These are phyloP conservation scores for Mylabris sibirica DNA, from an alignment of 2,888 invertebrate genomes.

Conservation along the genomic window DNA sequence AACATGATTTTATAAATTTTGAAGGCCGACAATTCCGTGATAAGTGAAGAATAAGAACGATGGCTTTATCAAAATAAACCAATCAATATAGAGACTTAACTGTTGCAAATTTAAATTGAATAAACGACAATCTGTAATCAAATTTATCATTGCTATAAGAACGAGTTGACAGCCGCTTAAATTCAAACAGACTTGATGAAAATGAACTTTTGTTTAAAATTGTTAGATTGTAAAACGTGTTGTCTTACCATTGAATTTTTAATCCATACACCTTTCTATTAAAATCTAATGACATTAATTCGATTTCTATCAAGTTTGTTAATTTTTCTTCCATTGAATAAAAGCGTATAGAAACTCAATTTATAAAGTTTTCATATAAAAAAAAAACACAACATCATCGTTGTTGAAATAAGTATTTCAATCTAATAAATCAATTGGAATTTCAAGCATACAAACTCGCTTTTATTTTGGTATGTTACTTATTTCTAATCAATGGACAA, in stretches of 20 bases:
- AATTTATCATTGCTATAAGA: background rate
- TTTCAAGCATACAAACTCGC: too few species aligned
- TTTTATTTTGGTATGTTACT: too few species aligned
- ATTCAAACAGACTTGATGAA: background rate
- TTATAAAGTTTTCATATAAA: conserved; percentile 6
- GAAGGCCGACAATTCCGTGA: too few species aligned
- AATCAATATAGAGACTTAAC: too few species aligned
- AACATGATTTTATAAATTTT: too few species aligned
- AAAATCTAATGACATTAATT: conserved; percentile 2
- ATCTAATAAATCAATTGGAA: too few species aligned
- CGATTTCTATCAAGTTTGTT: conserved; percentile 9
- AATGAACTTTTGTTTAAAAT: background rate
- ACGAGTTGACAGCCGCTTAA: background rate
- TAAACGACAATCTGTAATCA: background rate
- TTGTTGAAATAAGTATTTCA: too few species aligned
- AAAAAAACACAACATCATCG: too few species aligned
- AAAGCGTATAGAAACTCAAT: background rate
- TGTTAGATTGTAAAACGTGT: background rate
- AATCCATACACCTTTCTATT: background rate
- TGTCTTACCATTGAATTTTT: background rate
- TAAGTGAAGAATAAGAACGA: too few species aligned
- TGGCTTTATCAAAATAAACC: too few species aligned
- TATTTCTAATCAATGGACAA: too few species aligned
- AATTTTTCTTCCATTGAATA: background rate
- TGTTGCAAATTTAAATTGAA: background rate